phyloP scores from a whole-genome alignment of 2,113 vertebrate genomes.

The Alaudala cheleensis region DNA sequence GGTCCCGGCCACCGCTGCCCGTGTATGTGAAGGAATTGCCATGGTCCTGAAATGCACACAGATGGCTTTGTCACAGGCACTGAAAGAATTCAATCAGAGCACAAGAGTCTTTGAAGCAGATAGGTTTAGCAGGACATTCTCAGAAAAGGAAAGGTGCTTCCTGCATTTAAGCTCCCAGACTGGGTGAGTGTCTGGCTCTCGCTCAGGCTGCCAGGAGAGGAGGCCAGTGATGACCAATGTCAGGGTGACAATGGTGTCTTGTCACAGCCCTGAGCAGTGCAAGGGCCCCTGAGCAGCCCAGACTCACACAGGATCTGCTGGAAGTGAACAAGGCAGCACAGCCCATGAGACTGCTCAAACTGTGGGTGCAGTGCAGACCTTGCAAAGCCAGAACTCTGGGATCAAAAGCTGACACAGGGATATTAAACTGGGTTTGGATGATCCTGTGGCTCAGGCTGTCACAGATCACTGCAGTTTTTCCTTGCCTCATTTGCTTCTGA shows the following conservation, averaged over 20 bases:
- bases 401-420: background rate
- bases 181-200: no score
- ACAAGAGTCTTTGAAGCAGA: background rate
- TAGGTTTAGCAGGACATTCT: background rate
- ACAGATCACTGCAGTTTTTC: background rate
- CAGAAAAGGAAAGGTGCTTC: background rate
- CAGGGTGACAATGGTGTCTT: background rate
- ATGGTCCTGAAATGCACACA: constrained; percentile 78
- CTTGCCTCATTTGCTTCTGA: background rate
- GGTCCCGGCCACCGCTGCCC: constrained; percentile 92
- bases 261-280: background rate
- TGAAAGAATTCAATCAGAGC: background rate
- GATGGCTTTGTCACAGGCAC: background rate
- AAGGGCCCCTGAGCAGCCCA: background rate
- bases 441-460: background rate
- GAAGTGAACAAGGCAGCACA: background rate
- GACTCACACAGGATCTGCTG: background rate
- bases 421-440: background rate
- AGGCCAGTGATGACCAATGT: background rate
- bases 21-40: constrained; percentile 97
- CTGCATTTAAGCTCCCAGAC: background rate
- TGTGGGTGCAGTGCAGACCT: background rate
- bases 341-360: rapidly evolving
- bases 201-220: background rate
- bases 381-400: background rate